A percentile compares a stretch with the other conserved stretches of the same genome.
Evolutionary conservation across 2,888 invertebrate species (phyloP).

Genomic region (Chloromyia formosa): DNA sequence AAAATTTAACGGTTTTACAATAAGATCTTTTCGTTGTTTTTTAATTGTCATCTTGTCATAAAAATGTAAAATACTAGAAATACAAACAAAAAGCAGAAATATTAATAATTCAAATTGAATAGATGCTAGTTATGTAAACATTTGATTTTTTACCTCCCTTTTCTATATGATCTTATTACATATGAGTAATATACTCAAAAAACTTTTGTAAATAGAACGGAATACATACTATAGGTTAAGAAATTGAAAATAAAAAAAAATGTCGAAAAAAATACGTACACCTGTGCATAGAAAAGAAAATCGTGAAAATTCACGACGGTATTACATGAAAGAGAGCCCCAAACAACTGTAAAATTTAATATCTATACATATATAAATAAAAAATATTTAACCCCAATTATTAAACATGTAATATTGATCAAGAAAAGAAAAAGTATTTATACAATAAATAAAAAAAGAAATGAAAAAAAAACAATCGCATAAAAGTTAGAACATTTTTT

Average conservation of each 20-base stretch:
- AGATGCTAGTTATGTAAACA: constrained; percentile 25
- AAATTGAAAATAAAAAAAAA: constrained; percentile 1
- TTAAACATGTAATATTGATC: constrained; percentile 38
- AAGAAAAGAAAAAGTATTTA: constrained; percentile 21
- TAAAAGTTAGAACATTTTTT: constrained; percentile 38
- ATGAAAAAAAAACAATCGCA: constrained; percentile 11
- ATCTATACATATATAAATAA: not conserved
- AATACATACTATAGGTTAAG: not conserved
- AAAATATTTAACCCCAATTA: constrained; percentile 25
- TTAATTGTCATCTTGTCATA: constrained; percentile 20
- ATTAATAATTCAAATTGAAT: constrained; percentile 19
- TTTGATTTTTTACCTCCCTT: constrained; percentile 39
- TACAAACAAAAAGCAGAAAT: constrained; percentile 14
- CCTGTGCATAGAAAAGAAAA: constrained; percentile 15
- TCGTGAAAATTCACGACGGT: not conserved
- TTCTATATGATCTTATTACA: constrained; percentile 24
- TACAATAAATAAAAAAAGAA: constrained; percentile 19
- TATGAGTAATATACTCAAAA: constrained; percentile 32
- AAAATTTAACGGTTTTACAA: constrained; percentile 8
- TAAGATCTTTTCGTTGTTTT: no score
- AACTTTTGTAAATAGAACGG: constrained; percentile 18
- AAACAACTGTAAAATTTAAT: constrained; percentile 24
- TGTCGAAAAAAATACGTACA: not conserved
- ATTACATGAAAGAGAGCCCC: constrained; percentile 19
- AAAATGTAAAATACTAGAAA: not conserved